Percentiles rank a stretch among this genome's conserved stretches.
These are phyloP conservation scores for Mionectes macconnelli DNA, from an alignment of 2,113 vertebrate species.

Conservation along the genomic window DNA sequence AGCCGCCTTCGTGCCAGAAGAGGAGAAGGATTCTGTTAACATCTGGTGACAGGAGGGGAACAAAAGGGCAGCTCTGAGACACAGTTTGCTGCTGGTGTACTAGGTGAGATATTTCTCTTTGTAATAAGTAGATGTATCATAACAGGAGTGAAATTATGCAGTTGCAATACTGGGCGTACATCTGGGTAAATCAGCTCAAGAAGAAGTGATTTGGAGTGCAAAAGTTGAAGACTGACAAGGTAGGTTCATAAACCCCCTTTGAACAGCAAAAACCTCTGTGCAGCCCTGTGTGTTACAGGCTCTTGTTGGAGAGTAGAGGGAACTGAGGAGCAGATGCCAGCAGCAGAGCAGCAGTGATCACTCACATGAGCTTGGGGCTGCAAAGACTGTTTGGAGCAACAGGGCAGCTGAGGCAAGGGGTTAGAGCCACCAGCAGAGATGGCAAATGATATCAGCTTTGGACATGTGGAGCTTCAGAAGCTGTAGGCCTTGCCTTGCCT, in stretches of 20 bases:
- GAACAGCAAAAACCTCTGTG: neutral
- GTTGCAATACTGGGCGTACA: accelerated
- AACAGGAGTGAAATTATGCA: neutral
- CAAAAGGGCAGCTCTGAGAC: neutral
- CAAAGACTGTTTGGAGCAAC: neutral
- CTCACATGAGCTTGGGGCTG: neutral
- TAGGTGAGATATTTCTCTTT: neutral
- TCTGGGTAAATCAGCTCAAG: neutral
- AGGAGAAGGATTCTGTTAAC: neutral
- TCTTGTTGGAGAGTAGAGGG: neutral
- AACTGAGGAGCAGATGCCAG: accelerated
- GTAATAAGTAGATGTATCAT: neutral
- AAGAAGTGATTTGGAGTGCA: neutral
- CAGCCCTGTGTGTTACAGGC: neutral
- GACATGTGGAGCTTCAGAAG: neutral
- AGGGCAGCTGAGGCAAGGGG: accelerated
- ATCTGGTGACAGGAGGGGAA: neutral
- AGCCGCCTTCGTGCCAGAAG: neutral
- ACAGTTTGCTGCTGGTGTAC: neutral
- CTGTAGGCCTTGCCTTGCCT: neutral
- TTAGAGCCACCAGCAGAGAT: neutral
- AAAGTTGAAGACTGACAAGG: neutral
- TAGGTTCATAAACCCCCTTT: neutral
- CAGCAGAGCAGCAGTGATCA: neutral
- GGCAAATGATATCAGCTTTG: neutral